Percentiles rank a stretch among this genome's conserved stretches.
Evolutionary conservation across 2,113 vertebrate species (phyloP).

Genomic region (Nyctereutes procyonoides): DNA sequence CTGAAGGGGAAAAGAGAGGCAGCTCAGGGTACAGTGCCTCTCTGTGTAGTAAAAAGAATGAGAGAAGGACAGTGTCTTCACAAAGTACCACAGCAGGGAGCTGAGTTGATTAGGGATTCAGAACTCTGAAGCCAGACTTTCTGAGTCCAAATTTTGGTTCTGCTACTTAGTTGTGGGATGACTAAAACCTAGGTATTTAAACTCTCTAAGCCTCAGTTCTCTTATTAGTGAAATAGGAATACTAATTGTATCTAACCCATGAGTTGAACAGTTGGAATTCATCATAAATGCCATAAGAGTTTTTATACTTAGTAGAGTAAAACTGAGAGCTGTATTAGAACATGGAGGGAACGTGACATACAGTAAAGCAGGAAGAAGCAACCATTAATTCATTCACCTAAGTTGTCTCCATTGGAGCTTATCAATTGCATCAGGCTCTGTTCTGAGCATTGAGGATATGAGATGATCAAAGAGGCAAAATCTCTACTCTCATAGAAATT

Average conservation of each 20-base stretch:
- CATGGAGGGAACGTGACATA: background rate
- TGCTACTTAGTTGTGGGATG: background rate
- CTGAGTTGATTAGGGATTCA: background rate
- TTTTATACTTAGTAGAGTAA: conserved; percentile 1
- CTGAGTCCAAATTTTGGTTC: background rate
- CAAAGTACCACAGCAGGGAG: background rate
- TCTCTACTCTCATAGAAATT: background rate
- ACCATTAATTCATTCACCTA: background rate
- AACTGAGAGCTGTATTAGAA: background rate
- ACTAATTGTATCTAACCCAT: background rate
- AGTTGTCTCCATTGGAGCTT: background rate
- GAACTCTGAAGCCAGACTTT: background rate
- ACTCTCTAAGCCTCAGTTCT: background rate
- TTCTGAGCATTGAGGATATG: background rate
- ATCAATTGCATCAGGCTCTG: background rate
- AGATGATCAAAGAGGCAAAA: background rate
- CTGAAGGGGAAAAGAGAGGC: background rate
- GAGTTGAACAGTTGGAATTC: background rate
- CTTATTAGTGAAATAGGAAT: background rate
- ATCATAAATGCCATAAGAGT: background rate
- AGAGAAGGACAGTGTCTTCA: background rate
- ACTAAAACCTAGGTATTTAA: background rate
- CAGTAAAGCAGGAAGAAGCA: background rate
- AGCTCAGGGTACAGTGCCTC: background rate
- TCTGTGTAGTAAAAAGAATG: background rate